Conservation (phyloP, 2,113 vertebrate genomes). For the Zeus faber region DNA sequence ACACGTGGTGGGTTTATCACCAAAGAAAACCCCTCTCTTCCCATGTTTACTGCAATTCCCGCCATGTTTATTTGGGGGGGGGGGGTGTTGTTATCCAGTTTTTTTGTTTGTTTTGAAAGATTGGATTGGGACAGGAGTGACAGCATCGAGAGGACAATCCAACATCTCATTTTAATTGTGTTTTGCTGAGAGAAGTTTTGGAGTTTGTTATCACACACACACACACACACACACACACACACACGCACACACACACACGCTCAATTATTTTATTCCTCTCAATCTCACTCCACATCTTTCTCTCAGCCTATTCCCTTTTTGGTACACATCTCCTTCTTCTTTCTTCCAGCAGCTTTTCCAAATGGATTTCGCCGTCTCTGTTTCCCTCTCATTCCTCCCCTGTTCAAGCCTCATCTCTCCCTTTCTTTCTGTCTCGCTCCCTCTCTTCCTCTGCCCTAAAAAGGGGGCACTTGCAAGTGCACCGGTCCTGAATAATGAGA, state of each 20-base stretch:
- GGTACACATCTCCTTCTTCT: too few relatives aligned
- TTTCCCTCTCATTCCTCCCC: background rate
- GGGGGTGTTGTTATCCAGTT: slow-evolving; percentile 11
- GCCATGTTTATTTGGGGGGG: slow-evolving; percentile 13
- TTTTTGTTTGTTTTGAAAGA: slow-evolving; percentile 9
- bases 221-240: background rate
- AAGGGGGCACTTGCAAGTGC: slow-evolving; percentile 73
- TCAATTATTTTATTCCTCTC: too few relatives aligned
- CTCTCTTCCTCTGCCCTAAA: slow-evolving; percentile 1
- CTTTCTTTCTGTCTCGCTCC: background rate
- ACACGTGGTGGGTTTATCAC: slow-evolving; percentile 45
- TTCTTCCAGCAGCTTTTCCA: background rate
- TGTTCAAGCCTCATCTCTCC: slow-evolving; percentile 3
- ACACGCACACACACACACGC: background rate
- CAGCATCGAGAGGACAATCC: too few relatives aligned
- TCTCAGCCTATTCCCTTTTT: background rate
- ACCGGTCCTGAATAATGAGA: slow-evolving; percentile 95
- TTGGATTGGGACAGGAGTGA: slow-evolving; percentile 6
- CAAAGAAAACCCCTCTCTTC: slow-evolving; percentile 12
- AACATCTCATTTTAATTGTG: too few relatives aligned
- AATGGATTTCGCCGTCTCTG: background rate
- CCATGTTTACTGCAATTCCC: slow-evolving; percentile 29
- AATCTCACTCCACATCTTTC: background rate
- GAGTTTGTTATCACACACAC: background rate
- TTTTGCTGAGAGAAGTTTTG: too few relatives aligned